Conservation (phyloP, 2,797 vertebrate genomes). For the Artibeus jamaicensis region DNA sequence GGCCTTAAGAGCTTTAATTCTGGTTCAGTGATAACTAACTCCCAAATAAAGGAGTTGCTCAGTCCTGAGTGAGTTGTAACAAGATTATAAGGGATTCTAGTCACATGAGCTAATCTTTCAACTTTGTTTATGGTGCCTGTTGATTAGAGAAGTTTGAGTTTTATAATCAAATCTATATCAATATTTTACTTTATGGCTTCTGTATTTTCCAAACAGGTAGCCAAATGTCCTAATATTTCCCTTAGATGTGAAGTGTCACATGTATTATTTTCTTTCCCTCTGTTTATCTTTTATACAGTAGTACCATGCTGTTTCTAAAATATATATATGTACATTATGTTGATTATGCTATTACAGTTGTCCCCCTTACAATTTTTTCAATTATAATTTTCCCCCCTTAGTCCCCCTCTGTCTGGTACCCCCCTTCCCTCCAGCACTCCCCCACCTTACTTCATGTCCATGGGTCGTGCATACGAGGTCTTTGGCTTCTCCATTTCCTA, state of each 20-base stretch:
- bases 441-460: too few species aligned
- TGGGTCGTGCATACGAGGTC: too few species aligned
- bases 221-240: slow-evolving; percentile 1
- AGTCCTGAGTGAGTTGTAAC: background rate
- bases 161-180: background rate
- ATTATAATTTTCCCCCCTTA: too few species aligned
- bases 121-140: slow-evolving; percentile 46
- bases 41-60: slow-evolving; percentile 10
- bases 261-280: background rate
- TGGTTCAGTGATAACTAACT: background rate
- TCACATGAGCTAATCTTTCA: slow-evolving; percentile 7
- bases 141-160: slow-evolving; percentile 5
- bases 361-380: too few species aligned
- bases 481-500: too few species aligned
- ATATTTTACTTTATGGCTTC: background rate
- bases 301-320: too few species aligned
- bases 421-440: too few species aligned
- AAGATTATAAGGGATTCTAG: slow-evolving; percentile 9
- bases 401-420: too few species aligned
- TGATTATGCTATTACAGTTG: too few species aligned
- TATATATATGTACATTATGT: too few species aligned
- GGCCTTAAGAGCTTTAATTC: background rate
- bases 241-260: slow-evolving; percentile 19
- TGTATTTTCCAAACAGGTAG: slow-evolving; percentile 37
- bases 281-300: slow-evolving; percentile 4